Evolutionary conservation across 2,113 vertebrate genomes (phyloP).

Genomic region (Catharus minimus): DNA sequence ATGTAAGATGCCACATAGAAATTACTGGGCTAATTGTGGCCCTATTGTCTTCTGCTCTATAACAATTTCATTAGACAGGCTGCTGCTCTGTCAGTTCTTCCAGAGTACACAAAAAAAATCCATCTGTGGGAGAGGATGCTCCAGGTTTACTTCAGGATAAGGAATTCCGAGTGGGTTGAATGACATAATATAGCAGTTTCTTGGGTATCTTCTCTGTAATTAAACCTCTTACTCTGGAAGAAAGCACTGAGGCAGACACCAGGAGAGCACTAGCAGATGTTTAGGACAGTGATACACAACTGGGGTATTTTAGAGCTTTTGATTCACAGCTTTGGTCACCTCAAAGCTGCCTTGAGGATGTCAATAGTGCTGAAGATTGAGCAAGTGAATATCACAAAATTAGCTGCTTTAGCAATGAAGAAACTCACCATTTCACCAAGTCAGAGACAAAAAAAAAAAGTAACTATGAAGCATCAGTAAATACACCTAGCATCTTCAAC

Average conservation of each 20-base stretch:
- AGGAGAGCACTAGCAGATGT: not conserved
- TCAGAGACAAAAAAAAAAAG: not conserved
- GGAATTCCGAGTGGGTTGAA: not conserved
- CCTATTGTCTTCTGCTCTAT: not conserved
- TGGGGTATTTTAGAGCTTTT: not conserved
- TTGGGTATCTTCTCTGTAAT: not conserved
- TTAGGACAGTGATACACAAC: not conserved
- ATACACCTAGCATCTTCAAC: not conserved
- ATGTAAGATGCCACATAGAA: not conserved
- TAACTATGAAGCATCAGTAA: not conserved
- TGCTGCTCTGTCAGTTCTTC: not conserved
- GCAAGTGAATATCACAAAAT: not conserved
- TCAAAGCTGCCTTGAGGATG: not conserved
- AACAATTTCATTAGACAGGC: not conserved
- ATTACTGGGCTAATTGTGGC: not conserved
- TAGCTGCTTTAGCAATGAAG: not conserved
- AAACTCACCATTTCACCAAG: not conserved
- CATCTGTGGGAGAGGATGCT: not conserved
- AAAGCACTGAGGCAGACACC: not conserved
- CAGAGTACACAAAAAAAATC: not conserved
- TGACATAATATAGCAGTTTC: not conserved
- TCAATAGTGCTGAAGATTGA: not conserved
- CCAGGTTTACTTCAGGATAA: not conserved
- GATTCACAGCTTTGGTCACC: not conserved
- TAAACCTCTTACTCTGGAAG: not conserved